A percentile compares a stretch with the other conserved stretches of the same genome.
Conservation (phyloP, 2,797 vertebrate genomes). For the Acrocephalus scirpaceus region DNA sequence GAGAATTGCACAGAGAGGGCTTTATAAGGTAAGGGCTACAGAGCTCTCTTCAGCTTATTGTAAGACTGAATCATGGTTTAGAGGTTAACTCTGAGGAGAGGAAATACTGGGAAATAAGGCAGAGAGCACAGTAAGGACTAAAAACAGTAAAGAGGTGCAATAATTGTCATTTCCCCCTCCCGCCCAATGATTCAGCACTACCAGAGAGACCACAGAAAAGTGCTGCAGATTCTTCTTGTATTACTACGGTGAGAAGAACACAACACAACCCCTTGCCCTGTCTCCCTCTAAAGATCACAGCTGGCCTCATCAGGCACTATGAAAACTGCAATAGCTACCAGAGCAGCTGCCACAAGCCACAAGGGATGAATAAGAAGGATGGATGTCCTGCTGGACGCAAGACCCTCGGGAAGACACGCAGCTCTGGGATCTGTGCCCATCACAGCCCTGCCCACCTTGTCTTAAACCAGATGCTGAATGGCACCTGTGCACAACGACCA, state of each 20-base stretch:
- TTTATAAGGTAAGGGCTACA: background rate
- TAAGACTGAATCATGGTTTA: background rate
- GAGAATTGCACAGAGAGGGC: fast-evolving
- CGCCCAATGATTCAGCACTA: background rate
- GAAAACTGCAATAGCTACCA: background rate
- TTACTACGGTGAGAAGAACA: background rate
- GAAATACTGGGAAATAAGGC: background rate
- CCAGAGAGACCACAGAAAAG: background rate
- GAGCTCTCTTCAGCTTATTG: background rate
- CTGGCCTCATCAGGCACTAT: background rate
- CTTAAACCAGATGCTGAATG: background rate
- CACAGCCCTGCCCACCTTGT: background rate
- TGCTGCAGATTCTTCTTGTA: background rate
- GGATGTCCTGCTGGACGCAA: background rate
- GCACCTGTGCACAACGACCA: background rate
- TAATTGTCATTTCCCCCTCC: background rate
- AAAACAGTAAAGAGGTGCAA: background rate
- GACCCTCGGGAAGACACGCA: background rate
- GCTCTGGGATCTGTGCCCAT: background rate
- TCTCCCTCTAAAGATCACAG: background rate
- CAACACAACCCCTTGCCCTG: too few species aligned
- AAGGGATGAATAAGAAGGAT: background rate
- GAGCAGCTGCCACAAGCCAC: background rate
- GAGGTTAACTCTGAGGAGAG: background rate
- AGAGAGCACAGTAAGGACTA: background rate